phyloP scores from a whole-genome alignment of 2,113 vertebrate species.

The Cephalophus harveyi region DNA sequence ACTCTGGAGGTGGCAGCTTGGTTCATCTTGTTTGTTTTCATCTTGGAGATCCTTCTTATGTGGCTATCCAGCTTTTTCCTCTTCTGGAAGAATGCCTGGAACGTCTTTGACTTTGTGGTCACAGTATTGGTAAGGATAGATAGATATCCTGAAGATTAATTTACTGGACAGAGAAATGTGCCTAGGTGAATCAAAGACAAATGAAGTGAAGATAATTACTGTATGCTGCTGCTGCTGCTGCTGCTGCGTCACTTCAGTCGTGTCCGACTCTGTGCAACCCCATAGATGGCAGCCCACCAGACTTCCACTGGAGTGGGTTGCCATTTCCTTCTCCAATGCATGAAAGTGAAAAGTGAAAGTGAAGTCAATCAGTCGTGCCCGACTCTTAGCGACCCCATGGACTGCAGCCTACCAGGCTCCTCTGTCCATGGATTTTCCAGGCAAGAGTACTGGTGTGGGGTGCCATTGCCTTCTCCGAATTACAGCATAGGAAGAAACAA shows the following conservation, averaged over 20 bases:
- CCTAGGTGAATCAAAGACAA: conserved; percentile 14
- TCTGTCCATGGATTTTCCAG: no score
- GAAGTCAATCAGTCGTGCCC: fast-evolving
- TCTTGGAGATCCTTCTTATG: conserved; percentile 74
- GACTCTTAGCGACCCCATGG: no score
- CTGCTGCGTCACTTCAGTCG: no score
- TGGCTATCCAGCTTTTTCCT: conserved; percentile 72
- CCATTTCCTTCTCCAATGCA: no score
- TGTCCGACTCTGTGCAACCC: no score
- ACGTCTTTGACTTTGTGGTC: conserved; percentile 77
- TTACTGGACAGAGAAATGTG: not conserved
- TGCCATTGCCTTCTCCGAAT: no score
- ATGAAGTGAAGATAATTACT: not conserved
- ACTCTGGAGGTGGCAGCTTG: conserved; percentile 71
- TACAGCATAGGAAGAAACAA: not conserved
- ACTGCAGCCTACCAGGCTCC: no score
- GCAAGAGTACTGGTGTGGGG: no score
- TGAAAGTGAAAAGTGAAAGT: no score
- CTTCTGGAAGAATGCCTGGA: conserved; percentile 79
- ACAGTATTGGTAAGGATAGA: conserved; percentile 73
- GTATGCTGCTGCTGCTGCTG: not conserved
- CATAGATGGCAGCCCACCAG: no score
- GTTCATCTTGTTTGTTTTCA: conserved; percentile 75
- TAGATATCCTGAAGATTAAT: not conserved
- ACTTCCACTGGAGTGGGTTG: no score